Evolutionary conservation across 2,888 invertebrate species (phyloP), one percentile per base, ranked within the genome.

Genomic region (Brachypterus glaber): DNA sequence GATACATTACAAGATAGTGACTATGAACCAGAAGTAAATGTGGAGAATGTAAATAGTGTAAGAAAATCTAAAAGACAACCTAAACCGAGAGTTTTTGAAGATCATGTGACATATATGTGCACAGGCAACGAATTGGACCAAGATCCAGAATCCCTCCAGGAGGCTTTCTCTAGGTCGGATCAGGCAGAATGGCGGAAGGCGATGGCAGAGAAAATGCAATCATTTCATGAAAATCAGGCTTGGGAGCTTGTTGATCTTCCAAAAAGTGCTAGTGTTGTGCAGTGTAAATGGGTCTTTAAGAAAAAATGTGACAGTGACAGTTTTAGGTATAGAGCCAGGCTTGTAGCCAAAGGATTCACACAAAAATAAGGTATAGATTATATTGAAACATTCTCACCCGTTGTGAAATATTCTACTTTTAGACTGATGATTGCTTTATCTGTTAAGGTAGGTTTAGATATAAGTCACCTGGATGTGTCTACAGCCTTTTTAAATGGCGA

Each of bases 381-480:
- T 16, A 11, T 24, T 24, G 34, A 34, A 25, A 37, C 33, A 2
- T 37, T 33, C 29, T 39, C 33, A 5, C 27, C 27, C 13, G 39
- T 39, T n/a, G 29, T 33, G 14, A 17, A 24, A 15, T 18, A 38
- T 33, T 30, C 21, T 30, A 41, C 38, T 4, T 24, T 48, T 1
- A 35, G 45, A 41, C 11, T 45, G 16, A 24, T 48, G 16, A 17
- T 45, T 17, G 38, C 41, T 24, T 8, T 45, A 8, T 24, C 42
- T 14, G 38, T 37, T 4, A 15, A 44, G 18, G 27, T 31, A 30
- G 27, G 42, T n/a, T 37, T 46, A 25, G 24, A 38, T 24, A 39
- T 44, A n/a, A 33, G 37, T 27, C 47, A 48, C 16, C 27, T 41
- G 8, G 47, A 48, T 43, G 45, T 48, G 3, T 34, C 31, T 26